phyloP scores from a whole-genome alignment of 2,113 vertebrate species.

The Penelope pileata region DNA sequence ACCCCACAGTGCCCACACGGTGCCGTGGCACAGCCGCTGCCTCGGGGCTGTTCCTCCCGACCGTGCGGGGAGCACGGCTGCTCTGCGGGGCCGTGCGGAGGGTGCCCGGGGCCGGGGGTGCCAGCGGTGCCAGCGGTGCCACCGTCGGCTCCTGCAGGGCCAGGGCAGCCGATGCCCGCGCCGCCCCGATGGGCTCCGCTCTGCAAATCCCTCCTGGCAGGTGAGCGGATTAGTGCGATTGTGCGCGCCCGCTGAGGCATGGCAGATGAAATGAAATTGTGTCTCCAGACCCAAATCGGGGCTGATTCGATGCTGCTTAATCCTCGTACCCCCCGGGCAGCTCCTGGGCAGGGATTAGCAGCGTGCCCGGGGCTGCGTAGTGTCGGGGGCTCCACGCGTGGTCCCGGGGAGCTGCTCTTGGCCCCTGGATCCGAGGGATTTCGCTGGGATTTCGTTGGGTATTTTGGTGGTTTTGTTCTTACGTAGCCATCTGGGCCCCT shows the following conservation, averaged over 20 bases:
- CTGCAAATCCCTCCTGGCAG: constrained; percentile 34
- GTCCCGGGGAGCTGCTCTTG: neutral
- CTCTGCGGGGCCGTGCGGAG: no score
- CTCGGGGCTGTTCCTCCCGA: no score
- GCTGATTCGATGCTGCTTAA: constrained; percentile 34
- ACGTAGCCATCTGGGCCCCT: neutral
- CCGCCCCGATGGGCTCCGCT: neutral
- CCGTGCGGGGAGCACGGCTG: neutral
- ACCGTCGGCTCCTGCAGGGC: neutral
- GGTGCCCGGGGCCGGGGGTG: no score
- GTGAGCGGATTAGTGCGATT: constrained; percentile 37
- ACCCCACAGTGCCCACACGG: neutral
- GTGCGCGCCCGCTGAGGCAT: neutral
- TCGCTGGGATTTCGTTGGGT: neutral
- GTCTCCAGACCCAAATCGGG: constrained; percentile 30
- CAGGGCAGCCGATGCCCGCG: fast-evolving
- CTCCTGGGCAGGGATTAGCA: constrained; percentile 39
- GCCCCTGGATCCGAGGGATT: neutral
- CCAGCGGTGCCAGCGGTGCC: neutral
- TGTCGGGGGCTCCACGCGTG: neutral
- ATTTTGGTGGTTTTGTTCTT: constrained; percentile 24
- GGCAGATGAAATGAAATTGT: constrained; percentile 49
- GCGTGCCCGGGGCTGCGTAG: neutral
- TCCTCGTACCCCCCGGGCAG: neutral
- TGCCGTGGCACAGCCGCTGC: neutral